These are phyloP conservation scores for Grantiella picta DNA, from an alignment of 2,113 vertebrate species.

Conservation along the genomic window DNA sequence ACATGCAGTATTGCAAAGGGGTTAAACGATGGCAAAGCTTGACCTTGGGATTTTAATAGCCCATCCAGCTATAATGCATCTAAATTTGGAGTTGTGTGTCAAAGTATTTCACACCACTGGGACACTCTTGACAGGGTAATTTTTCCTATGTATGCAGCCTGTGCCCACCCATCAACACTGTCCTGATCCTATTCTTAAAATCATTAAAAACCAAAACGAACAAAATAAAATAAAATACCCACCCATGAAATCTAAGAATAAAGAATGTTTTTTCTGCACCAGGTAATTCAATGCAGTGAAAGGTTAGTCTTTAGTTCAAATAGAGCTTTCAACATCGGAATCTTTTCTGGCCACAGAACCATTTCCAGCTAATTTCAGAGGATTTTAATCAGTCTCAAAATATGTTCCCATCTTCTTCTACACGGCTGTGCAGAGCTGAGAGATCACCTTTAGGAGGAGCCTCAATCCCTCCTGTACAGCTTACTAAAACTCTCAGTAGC, in stretches of 20 bases:
- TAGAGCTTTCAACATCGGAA: neutral
- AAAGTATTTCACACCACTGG: neutral
- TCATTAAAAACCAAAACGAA: neutral
- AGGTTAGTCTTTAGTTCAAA: neutral
- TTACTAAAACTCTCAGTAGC: neutral
- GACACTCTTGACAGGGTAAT: neutral
- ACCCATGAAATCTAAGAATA: neutral
- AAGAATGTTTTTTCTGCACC: neutral
- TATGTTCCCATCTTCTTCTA: neutral
- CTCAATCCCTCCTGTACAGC: neutral
- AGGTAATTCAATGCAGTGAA: neutral
- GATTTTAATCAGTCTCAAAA: neutral
- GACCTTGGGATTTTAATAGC: neutral
- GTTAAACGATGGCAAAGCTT: neutral
- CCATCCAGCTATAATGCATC: neutral
- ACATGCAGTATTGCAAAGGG: neutral
- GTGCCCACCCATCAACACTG: neutral
- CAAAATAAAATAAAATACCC: neutral
- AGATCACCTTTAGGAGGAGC: slow-evolving; percentile 28
- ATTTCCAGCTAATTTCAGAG: neutral
- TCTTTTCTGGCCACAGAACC: neutral
- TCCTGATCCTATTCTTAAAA: neutral
- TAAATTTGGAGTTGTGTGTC: neutral
- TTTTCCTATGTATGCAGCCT: neutral
- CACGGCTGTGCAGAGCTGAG: neutral